Evolutionary conservation across 2,888 invertebrate genomes (phyloP).

Genomic region (Pyrrhosoma nymphula): DNA sequence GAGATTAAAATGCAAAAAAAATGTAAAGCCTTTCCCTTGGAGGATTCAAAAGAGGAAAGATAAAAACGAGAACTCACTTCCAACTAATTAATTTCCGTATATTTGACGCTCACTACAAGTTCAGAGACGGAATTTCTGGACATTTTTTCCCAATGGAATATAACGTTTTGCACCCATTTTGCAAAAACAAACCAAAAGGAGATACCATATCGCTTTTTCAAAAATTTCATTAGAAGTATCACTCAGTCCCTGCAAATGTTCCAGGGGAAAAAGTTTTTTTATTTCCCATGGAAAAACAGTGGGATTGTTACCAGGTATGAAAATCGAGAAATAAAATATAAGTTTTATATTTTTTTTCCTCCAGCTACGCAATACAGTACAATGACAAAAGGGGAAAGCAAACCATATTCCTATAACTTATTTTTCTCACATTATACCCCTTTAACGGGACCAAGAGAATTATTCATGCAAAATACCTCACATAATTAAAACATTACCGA

Average conservation of each 20-base stretch:
- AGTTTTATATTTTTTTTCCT: too few species aligned
- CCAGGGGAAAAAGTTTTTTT: not conserved
- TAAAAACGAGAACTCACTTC: not conserved
- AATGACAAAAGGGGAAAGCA: too few species aligned
- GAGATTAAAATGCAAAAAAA: not conserved
- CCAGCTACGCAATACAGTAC: too few species aligned
- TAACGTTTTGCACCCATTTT: not conserved
- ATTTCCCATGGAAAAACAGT: too few species aligned
- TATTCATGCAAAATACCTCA: too few species aligned
- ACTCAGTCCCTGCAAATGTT: not conserved
- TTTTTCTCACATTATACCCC: too few species aligned
- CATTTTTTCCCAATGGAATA: not conserved
- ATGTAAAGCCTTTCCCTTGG: not conserved
- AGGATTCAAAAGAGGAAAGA: not conserved
- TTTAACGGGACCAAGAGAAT: too few species aligned
- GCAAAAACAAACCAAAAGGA: not conserved
- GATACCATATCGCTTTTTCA: not conserved
- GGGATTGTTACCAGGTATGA: too few species aligned
- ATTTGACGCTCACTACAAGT: not conserved
- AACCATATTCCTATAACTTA: too few species aligned
- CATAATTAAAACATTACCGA: too few species aligned
- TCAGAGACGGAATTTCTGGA: not conserved
- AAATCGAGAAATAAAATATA: too few species aligned
- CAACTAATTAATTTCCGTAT: not conserved
- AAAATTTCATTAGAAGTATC: not conserved